phyloP scores from a whole-genome alignment of 2,797 vertebrate genomes.

The Falco peregrinus region DNA sequence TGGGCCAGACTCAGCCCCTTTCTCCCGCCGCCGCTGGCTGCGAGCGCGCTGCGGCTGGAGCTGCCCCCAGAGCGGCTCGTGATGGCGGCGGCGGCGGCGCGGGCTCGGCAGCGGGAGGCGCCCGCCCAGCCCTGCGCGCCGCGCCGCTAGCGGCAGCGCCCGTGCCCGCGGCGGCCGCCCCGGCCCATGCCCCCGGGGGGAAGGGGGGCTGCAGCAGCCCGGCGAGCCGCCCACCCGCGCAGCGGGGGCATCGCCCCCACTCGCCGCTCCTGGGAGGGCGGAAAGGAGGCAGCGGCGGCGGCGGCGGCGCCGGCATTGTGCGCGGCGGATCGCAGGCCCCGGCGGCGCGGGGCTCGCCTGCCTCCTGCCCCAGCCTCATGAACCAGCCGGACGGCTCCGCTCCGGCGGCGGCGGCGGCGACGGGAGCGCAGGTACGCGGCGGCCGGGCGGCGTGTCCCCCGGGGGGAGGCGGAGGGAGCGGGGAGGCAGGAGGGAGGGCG shows the following conservation, averaged over 20 bases:
- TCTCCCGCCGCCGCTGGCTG: neutral
- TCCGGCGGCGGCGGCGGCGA: conserved; percentile 8
- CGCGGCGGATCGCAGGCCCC: conserved; percentile 70
- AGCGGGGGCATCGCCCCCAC: conserved; percentile 66
- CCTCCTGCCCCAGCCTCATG: conserved; percentile 72
- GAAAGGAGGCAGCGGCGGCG: conserved; percentile 55
- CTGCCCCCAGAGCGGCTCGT: conserved; percentile 22
- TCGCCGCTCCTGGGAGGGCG: conserved; percentile 67
- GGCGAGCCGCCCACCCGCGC: conserved; percentile 57
- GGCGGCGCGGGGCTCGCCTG: conserved; percentile 70
- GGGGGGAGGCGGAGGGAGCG: conserved; percentile 53
- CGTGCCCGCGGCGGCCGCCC: conserved; percentile 30
- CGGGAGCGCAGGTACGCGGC: conserved; percentile 71
- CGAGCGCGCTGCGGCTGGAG: conserved; percentile 6
- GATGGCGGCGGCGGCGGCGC: conserved; percentile 51
- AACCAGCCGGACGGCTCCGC: conserved; percentile 70
- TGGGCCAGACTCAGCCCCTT: conserved; percentile 19
- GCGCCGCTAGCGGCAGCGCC: conserved; percentile 29
- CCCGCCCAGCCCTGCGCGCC: conserved; percentile 38
- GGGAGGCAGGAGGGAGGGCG: conserved; percentile 39
- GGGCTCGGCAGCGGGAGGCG: conserved; percentile 38
- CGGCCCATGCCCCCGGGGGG: conserved; percentile 48
- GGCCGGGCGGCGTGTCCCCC: conserved; percentile 42
- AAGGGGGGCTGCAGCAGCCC: conserved; percentile 54
- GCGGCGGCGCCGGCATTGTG: conserved; percentile 64